phyloP scores from a whole-genome alignment of 2,797 vertebrate genomes.

The Microcaecilia unicolor region DNA sequence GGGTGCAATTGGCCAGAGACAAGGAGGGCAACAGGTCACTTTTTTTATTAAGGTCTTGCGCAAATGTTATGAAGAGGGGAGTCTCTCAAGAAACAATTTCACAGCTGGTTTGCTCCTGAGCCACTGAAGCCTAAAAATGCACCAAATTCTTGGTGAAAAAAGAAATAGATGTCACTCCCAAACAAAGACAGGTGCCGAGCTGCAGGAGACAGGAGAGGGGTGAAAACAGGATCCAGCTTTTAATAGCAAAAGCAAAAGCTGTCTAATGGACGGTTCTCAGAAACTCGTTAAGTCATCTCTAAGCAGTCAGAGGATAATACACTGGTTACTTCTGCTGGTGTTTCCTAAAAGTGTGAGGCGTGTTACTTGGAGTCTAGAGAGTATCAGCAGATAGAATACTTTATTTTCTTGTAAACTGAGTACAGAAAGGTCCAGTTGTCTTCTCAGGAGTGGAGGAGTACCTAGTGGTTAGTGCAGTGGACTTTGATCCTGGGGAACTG shows the following conservation, averaged over 20 bases:
- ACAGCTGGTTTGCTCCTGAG: conserved; percentile 99
- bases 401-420: conserved; percentile 54
- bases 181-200: conserved; percentile 96
- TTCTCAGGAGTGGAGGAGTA: too few relatives aligned
- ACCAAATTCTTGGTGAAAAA: conserved; percentile 96
- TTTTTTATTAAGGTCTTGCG: conserved; percentile 66
- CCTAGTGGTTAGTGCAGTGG: too few relatives aligned
- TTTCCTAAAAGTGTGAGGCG: conserved; percentile 66
- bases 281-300: conserved; percentile 85
- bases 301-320: conserved; percentile 75
- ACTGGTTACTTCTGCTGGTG: conserved; percentile 76
- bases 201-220: conserved; percentile 67
- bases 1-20: conserved; percentile 69
- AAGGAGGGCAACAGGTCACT: conserved; percentile 66
- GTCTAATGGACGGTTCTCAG: conserved; percentile 85
- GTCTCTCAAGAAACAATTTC: conserved; percentile 98
- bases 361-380: conserved; percentile 49
- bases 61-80: conserved; percentile 76
- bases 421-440: conserved; percentile 34
- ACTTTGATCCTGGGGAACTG: too few relatives aligned
- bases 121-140: conserved; percentile 98
- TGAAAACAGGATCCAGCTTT: conserved; percentile 92
- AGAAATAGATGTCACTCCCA: conserved; percentile 99
- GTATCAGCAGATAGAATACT: conserved; percentile 44
- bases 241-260: conserved; percentile 97